Percentiles rank a stretch among this genome's conserved stretches.
Conservation (phyloP, 2,888 invertebrate genomes). For the Proisotoma minuta region DNA sequence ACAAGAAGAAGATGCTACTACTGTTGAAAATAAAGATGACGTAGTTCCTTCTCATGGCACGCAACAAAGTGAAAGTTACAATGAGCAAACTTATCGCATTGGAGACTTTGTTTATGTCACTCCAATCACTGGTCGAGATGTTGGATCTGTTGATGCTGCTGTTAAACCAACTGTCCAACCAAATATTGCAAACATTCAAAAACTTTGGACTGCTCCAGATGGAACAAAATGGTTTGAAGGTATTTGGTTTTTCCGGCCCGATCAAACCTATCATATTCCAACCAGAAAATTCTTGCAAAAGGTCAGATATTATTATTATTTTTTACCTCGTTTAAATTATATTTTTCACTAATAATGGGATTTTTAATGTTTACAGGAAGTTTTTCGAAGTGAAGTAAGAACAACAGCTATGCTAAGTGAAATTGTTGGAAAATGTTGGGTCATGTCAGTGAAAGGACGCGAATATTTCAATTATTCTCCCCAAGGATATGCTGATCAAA, state of each 20-base stretch:
- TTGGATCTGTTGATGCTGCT: slow-evolving; percentile 11
- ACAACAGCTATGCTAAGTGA: slow-evolving; percentile 78
- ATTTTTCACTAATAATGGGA: slow-evolving; percentile 3
- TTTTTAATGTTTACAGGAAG: slow-evolving; percentile 58
- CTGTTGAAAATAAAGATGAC: slow-evolving; percentile 40
- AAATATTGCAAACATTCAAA: slow-evolving; percentile 79
- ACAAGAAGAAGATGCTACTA: slow-evolving; percentile 61
- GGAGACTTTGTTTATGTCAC: slow-evolving; percentile 88
- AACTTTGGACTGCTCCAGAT: slow-evolving; percentile 78
- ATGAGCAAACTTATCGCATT: slow-evolving; percentile 69
- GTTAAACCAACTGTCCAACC: slow-evolving; percentile 58
- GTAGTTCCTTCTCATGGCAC: slow-evolving; percentile 18
- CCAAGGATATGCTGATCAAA: slow-evolving; percentile 81
- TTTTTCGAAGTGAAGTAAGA: slow-evolving; percentile 89
- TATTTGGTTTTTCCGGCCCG: slow-evolving; percentile 84
- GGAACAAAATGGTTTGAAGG: slow-evolving; percentile 84
- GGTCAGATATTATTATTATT: slow-evolving; percentile 32
- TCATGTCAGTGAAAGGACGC: slow-evolving; percentile 74
- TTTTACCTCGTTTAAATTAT: not conserved
- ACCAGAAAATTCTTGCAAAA: slow-evolving; percentile 93
- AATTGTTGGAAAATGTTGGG: slow-evolving; percentile 81
- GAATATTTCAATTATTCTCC: slow-evolving; percentile 89
- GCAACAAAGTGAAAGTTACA: slow-evolving; percentile 58
- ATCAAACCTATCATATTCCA: slow-evolving; percentile 92
- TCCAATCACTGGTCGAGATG: slow-evolving; percentile 41